Evolutionary conservation across 1,140 invertebrate species (phyloP), one percentile per base, ranked within the genome.

Genomic region (Argopecten irradians): DNA sequence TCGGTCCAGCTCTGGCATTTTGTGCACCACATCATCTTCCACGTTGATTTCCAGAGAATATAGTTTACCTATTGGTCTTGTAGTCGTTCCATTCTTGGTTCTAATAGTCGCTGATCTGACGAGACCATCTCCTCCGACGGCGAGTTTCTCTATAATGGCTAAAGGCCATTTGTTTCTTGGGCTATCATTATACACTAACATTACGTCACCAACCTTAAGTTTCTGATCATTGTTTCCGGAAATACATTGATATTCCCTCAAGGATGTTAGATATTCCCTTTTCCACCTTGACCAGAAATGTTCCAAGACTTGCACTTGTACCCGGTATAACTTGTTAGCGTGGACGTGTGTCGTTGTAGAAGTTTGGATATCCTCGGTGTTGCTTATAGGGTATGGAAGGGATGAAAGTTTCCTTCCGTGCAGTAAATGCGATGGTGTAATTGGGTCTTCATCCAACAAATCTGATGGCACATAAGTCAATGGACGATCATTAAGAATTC

Each of bases 121-220:
- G 16, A 84, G 16, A 34, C 34, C 34, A 34, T 84, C 83, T 19
- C 34, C 34, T 32, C 83, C 83, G 33, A 34, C n/a, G 5, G 34
- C 83, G 16, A 84, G 83, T 84, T 84, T 34, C 83, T 84, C 83
- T 32, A 84, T 84, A 32, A 84, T 34, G 7, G 32, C 83, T 19
- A 84, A 34, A 16, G 32, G 32, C 83, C 83, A 84, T 34, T 32
- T 14, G 32, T 32, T 34, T 33, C 83, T 32, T 84, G 83, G 83
- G 2, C 16, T 32, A 84, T 34, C 34, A 3, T 84, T 16, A 34
- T 84, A 39, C 8, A 84, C 83, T 16, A 32, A 34, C 34, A 84
- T 32, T 32, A 84, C 19, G 34, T 84, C 83, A 32, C 5, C 83
- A 32, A 84, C 83, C 33, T 34, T 32, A 34, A 84, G n/a, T n/a